Conservation (phyloP, 2,113 vertebrate species). For the Zapornia atra region DNA sequence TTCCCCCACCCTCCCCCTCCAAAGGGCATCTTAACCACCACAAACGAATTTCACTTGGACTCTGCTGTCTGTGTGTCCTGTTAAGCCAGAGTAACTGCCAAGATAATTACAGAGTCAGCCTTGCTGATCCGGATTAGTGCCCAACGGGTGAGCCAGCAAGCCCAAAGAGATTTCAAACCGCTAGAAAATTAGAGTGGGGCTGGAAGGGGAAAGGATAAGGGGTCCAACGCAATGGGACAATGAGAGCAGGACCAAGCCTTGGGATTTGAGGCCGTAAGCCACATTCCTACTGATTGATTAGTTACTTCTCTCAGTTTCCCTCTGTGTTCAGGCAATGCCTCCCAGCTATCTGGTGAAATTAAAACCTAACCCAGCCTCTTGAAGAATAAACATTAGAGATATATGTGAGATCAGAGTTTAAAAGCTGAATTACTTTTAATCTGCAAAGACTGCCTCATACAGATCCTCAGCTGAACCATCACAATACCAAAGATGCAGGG, state of each 20-base stretch:
- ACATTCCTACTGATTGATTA: not conserved
- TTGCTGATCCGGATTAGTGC: conserved; percentile 30
- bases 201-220: not conserved
- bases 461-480: not conserved
- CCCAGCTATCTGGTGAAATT: not conserved
- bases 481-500: not conserved
- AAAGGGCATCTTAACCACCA: not conserved
- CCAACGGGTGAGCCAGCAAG: not conserved
- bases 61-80: not conserved
- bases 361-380: not conserved
- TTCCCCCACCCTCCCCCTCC: not conserved
- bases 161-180: not conserved
- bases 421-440: not conserved
- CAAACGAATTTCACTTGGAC: not conserved
- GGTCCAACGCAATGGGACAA: not conserved
- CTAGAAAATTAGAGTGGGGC: not conserved
- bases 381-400: not conserved
- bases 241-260: not conserved
- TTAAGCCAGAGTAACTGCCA: not conserved
- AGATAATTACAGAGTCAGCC: not conserved
- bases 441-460: not conserved
- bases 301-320: not conserved
- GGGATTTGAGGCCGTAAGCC: not conserved
- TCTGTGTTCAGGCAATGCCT: not conserved
- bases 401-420: not conserved